A percentile compares a stretch with the other conserved stretches of the same genome.
Evolutionary conservation across 2,797 vertebrate species (phyloP).

Genomic region (Rachycentron canadum): DNA sequence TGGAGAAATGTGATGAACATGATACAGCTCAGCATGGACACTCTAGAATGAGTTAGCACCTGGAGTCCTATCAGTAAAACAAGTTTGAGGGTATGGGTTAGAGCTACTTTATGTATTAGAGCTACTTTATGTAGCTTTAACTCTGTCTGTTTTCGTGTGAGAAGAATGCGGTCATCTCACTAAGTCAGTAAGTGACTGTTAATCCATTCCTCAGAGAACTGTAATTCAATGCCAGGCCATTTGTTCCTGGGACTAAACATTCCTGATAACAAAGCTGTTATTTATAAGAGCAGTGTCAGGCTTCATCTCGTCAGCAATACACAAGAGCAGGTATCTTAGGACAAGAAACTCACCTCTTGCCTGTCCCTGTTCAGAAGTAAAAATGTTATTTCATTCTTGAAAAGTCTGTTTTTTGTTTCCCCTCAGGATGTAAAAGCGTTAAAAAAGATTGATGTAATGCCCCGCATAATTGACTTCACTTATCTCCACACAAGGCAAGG

Average conservation of each 20-base stretch:
- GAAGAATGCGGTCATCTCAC: conserved; percentile 54
- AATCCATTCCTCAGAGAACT: conserved; percentile 38
- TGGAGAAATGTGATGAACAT: too few relatives aligned
- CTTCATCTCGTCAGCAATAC: not conserved
- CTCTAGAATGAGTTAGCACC: too few relatives aligned
- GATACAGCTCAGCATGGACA: too few relatives aligned
- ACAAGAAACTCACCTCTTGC: not conserved
- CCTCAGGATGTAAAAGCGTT: conserved; percentile 28
- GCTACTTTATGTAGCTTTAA: too few relatives aligned
- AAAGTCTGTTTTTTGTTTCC: not conserved
- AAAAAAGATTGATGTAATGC: conserved; percentile 48
- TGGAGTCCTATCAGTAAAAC: too few relatives aligned
- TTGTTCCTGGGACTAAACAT: conserved; percentile 34
- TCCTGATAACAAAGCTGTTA: conserved; percentile 27
- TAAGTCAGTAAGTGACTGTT: conserved; percentile 57
- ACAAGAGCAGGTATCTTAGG: not conserved
- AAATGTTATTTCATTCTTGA: not conserved
- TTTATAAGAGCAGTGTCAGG: not conserved
- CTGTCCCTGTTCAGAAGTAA: not conserved
- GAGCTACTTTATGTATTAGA: too few relatives aligned
- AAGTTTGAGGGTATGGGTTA: too few relatives aligned
- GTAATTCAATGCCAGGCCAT: conserved; percentile 44
- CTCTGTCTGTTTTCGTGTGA: conserved; percentile 10
- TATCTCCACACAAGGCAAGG: conserved; percentile 62
- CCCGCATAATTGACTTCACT: conserved; percentile 6